Base-by-base conservation (phyloP, 1,140 invertebrate species). In the Manduca sexta region DNA sequence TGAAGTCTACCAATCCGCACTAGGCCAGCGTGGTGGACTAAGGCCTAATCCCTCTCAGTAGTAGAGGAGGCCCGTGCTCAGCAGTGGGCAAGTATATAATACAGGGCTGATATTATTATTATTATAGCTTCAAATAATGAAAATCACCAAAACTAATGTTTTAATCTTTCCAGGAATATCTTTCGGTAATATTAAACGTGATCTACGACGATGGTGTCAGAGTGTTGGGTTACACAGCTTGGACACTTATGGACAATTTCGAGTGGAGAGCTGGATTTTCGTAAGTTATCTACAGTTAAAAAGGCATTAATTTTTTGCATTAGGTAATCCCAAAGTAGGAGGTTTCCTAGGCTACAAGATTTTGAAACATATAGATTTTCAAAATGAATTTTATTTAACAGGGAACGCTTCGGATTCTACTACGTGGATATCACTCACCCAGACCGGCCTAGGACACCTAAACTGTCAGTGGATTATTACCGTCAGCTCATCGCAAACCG, bases 221-320 rank as follows among this genome's bases (percentile, higher is more conserved):
- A 54, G 86, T 96, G 0, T 86, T 88, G 16, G 92, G 90, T 0
- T 94, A 94, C 64, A 91, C 90, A 13, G 88, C 89, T 8, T 94
- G 93, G 93, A 92, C 91, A 16, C 71, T 94, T 15, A 89, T 94
- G 88, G 93, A 95, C 62, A 93, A 93, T 68, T 93, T 92, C 60
- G 93, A 94, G 84, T 93, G 92, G 92, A 84, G 88, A 47, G 88
- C 86, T 49, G 90, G 90, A 51, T 91, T 89, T 64, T 87, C 87
- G 88, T 89, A 71, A 85, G 84, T 80, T 7, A n/a, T 38, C 4
- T 26, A 26, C 21, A 5, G 4, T 26, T 26, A 5, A 1, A 26
- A 2, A 26, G 8, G 8, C 21, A 26, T 8, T 26, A 26, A 3
- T 2, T 8, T 26, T 26, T 5, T 26, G 8, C 21, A 26, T 26